Conservation (phyloP, 2,113 vertebrate genomes). For the Tragelaphus imberbis region DNA sequence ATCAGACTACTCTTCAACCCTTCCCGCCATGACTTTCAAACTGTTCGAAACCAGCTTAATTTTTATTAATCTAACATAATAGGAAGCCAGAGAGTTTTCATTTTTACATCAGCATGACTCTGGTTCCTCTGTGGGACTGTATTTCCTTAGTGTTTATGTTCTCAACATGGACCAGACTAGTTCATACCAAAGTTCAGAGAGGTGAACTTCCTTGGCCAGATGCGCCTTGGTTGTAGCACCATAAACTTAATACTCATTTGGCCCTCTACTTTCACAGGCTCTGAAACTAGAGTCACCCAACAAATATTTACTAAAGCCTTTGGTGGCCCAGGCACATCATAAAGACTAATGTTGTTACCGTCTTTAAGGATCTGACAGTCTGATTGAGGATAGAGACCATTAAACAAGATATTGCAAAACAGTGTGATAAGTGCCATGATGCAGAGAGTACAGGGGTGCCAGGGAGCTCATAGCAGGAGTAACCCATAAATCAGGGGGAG, state of each 20-base stretch:
- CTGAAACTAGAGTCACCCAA: background rate
- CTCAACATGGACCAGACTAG: background rate
- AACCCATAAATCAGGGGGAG: background rate
- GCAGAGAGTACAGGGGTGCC: background rate
- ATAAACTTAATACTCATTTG: background rate
- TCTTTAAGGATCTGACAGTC: background rate
- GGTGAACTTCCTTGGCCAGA: background rate
- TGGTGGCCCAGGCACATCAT: background rate
- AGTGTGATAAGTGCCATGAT: background rate
- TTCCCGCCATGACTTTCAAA: background rate
- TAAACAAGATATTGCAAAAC: background rate
- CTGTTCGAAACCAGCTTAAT: background rate
- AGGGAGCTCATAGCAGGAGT: background rate
- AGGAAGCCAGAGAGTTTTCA: background rate
- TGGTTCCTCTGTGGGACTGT: background rate
- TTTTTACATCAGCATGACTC: background rate
- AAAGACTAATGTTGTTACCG: background rate
- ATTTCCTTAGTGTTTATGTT: background rate
- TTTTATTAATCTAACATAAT: background rate
- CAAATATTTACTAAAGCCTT: background rate
- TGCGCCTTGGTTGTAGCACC: background rate
- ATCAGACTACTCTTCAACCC: background rate
- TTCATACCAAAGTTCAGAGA: background rate
- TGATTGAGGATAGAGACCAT: background rate
- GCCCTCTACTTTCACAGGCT: background rate